phyloP scores from a whole-genome alignment of 2,888 invertebrate genomes.

The Callyntrura guangdongensis region DNA sequence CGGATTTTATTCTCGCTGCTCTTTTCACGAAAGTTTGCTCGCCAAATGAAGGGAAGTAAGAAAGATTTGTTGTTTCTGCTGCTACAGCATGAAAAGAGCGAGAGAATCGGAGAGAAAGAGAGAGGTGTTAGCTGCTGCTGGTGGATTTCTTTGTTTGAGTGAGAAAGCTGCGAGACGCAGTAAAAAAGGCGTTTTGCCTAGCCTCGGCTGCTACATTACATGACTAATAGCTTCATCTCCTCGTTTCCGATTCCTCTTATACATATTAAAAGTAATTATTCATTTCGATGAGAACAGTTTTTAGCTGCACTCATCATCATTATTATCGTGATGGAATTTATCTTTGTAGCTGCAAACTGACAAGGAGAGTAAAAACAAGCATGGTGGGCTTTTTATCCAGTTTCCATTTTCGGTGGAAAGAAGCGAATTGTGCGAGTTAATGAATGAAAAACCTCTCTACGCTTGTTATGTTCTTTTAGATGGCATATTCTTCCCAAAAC shows the following conservation, averaged over 20 bases:
- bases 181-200: constrained; percentile 27
- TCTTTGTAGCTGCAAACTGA: constrained; percentile 50
- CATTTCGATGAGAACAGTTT: constrained; percentile 64
- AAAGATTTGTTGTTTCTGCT: constrained; percentile 62
- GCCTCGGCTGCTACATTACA: constrained; percentile 32
- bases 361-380: constrained; percentile 18
- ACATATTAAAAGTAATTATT: constrained; percentile 73
- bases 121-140: constrained; percentile 58
- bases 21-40: constrained; percentile 63
- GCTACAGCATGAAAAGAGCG: background rate
- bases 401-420: constrained; percentile 62
- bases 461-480: background rate
- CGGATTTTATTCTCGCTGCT: constrained; percentile 43
- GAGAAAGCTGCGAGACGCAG: constrained; percentile 18
- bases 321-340: constrained; percentile 47
- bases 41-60: constrained; percentile 58
- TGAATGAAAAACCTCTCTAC: constrained; percentile 43
- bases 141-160: constrained; percentile 13
- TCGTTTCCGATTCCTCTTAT: constrained; percentile 73
- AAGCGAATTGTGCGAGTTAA: constrained; percentile 44
- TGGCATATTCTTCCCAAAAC: background rate
- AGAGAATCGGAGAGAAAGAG: background rate
- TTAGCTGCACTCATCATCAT: constrained; percentile 51
- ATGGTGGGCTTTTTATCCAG: constrained; percentile 61
- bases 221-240: constrained; percentile 75